A percentile compares a stretch with the other conserved stretches of the same genome.
Evolutionary conservation across 2,888 invertebrate species (phyloP).

Genomic region (Junonia oenone): DNA sequence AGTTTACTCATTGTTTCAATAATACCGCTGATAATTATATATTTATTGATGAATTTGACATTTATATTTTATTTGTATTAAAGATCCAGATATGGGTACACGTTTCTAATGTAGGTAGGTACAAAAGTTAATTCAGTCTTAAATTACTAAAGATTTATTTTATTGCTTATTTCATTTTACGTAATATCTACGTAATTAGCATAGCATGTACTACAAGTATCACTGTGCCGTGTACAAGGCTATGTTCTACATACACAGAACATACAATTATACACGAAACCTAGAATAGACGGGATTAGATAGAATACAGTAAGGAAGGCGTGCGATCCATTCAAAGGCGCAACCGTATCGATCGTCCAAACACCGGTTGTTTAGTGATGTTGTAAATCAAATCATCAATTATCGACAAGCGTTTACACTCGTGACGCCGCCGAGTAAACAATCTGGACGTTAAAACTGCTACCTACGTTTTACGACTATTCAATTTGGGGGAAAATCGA

Average conservation of each 20-base stretch:
- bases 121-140: no score
- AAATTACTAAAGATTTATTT: no score
- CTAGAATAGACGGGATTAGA: slow-evolving; percentile 7
- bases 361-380: slow-evolving; percentile 78
- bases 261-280: background rate
- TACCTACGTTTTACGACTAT: slow-evolving; percentile 73
- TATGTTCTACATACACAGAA: background rate
- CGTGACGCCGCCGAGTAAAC: slow-evolving; percentile 77
- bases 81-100: background rate
- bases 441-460: slow-evolving; percentile 72
- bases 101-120: no score
- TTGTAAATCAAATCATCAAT: slow-evolving; percentile 80
- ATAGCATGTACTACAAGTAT: background rate
- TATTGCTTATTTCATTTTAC: background rate
- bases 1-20: slow-evolving; percentile 20
- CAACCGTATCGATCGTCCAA: slow-evolving; percentile 62
- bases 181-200: background rate
- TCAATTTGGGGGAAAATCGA: slow-evolving; percentile 78
- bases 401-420: slow-evolving; percentile 78
- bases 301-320: slow-evolving; percentile 37
- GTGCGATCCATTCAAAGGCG: slow-evolving; percentile 56
- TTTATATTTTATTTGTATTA: slow-evolving; percentile 1
- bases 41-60: background rate
- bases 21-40: slow-evolving; percentile 19
- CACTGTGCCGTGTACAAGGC: background rate